Evolutionary conservation across 1,140 invertebrate species (phyloP).

Genomic region (Cecropterus lyciades): DNA sequence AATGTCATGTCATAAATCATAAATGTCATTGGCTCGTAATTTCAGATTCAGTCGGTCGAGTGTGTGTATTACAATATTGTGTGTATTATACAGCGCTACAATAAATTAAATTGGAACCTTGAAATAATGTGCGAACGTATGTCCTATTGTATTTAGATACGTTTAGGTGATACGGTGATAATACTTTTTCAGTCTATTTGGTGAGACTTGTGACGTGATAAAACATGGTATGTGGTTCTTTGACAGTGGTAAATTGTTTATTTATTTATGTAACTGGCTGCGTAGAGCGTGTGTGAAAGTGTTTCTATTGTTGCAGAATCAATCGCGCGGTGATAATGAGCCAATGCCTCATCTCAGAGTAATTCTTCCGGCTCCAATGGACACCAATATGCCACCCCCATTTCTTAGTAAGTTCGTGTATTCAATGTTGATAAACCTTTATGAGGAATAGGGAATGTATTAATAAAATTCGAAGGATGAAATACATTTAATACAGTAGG

Average conservation of each 20-base stretch:
- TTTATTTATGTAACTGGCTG: constrained; percentile 73
- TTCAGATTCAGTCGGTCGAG: neutral
- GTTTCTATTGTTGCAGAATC: constrained; percentile 64
- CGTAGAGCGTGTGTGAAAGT: constrained; percentile 60
- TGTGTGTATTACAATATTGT: constrained; percentile 2
- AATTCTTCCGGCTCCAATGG: constrained; percentile 64
- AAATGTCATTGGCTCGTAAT: too few species aligned
- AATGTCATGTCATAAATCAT: too few species aligned
- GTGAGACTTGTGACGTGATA: constrained; percentile 15
- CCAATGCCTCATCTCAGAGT: constrained; percentile 66
- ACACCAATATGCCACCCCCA: constrained; percentile 64
- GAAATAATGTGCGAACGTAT: constrained; percentile 44
- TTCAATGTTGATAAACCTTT: too few species aligned
- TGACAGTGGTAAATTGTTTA: constrained; percentile 63
- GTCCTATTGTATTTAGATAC: constrained; percentile 21
- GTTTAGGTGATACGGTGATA: constrained; percentile 15
- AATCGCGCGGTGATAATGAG: constrained; percentile 62
- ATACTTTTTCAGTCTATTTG: neutral
- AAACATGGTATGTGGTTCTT: constrained; percentile 64
- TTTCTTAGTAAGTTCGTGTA: constrained; percentile 41
- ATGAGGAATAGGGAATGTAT: too few species aligned
- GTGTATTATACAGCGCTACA: constrained; percentile 14
- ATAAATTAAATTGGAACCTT: constrained; percentile 34
- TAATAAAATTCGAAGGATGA: too few species aligned
- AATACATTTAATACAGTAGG: too few species aligned